Conservation (phyloP, 2,888 invertebrate genomes). For the Saturnia pavonia region DNA sequence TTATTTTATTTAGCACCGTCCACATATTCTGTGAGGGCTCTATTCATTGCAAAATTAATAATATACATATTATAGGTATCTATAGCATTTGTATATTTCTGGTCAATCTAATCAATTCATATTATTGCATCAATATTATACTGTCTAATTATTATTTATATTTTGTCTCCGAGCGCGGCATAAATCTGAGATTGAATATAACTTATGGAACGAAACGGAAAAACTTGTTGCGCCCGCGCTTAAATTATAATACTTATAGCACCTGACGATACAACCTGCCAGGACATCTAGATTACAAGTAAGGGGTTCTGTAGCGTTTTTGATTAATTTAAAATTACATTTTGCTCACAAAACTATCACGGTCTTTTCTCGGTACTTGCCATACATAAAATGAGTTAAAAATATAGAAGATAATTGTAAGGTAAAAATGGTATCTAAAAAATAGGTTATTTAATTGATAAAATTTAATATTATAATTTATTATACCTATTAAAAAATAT, state of each 20-base stretch:
- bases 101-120: not conserved
- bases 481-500: not conserved
- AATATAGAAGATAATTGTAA: too few relatives aligned
- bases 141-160: not conserved
- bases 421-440: too few relatives aligned
- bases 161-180: not conserved
- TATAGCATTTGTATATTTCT: too few relatives aligned
- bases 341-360: not conserved
- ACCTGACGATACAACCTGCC: slow-evolving; percentile 49
- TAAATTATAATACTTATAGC: slow-evolving; percentile 55
- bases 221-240: slow-evolving; percentile 47
- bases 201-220: slow-evolving; percentile 47
- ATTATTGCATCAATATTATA: not conserved
- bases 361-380: not conserved
- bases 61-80: not conserved
- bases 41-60: not conserved
- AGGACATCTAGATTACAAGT: slow-evolving; percentile 45
- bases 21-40: not conserved
- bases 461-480: not conserved
- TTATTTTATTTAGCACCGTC: not conserved
- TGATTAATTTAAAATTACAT: not conserved
- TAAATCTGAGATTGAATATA: slow-evolving; percentile 16
- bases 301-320: slow-evolving; percentile 42
- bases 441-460: not conserved
- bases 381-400: too few relatives aligned